These are phyloP conservation scores for Lepilemur septentrionalis DNA, from an alignment of 2,797 vertebrate genomes.

Conservation along the genomic window DNA sequence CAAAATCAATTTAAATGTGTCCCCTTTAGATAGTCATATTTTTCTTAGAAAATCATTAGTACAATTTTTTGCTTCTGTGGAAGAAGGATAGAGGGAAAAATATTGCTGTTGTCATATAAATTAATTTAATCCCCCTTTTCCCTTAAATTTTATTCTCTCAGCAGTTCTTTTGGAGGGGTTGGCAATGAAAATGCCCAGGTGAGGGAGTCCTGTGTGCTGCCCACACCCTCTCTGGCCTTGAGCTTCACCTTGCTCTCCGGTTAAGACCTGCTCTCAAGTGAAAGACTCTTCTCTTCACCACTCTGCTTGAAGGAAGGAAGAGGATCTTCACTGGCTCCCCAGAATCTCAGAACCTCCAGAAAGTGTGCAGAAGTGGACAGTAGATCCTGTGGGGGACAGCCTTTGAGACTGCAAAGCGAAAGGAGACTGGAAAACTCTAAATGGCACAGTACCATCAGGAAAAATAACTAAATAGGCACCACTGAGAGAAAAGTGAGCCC, in stretches of 20 bases:
- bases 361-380: not conserved
- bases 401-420: constrained; percentile 50
- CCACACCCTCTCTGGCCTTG: not conserved
- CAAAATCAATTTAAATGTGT: not conserved
- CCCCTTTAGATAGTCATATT: not conserved
- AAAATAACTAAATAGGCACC: not conserved
- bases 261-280: not conserved
- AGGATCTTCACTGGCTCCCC: not conserved
- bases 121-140: not conserved
- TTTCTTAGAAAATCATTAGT: not conserved
- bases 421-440: constrained; percentile 50
- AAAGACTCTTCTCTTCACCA: not conserved
- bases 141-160: not conserved
- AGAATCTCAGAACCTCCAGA: not conserved
- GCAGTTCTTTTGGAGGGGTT: not conserved
- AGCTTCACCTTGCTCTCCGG: not conserved
- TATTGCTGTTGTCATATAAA: not conserved
- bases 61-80: not conserved
- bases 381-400: not conserved
- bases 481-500: not conserved
- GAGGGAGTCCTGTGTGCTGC: not conserved
- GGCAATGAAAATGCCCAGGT: too few species aligned
- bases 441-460: constrained; percentile 11
- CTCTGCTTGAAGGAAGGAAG: not conserved
- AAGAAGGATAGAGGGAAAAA: not conserved